Base-by-base conservation (phyloP, 2,113 vertebrate species). In the Megaceryle torquata region DNA sequence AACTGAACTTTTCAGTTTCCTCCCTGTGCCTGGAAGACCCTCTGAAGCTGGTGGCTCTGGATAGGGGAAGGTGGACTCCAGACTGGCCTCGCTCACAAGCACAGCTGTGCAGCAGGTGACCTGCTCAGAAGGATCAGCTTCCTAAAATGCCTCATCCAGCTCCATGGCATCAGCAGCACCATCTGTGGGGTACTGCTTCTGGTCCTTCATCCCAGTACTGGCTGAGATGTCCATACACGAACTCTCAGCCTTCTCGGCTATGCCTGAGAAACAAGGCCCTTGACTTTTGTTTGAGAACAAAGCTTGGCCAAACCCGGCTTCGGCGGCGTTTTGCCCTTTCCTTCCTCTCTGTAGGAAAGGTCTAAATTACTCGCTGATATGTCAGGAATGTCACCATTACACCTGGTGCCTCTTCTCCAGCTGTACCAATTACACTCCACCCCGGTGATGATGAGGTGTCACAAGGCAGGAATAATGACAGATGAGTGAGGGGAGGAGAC, bases 341-440 rank as follows among this genome's bases (percentile, higher is more conserved):
- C 63, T 81, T 78, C 76, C 24, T 44, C 70, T 54, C 44, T 9
- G 61, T 22, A 83, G 87, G 78, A 75, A 70, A 93, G 72, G n/a
- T 54, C 9, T 46, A 50, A 86, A 65, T 50, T 18, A 12, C 13
- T 8, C 3, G 12, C 51, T 80, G 82, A 90, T 59, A 44, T 76
- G 78, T 75, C 10, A 69, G 86, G 87, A 90, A 93, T 69, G 60
- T 56, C 90, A 64, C 67, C n/a, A 79, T 86, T 78, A 69, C 77
- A 37, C 39, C 82, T 87, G 67, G 10, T 59, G 86, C 51, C 72
- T 92, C 67, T 92, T 44, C 44, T 60, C 43, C 82, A 90, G 87
- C 91, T 93, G 82, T 93, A 90, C 91, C 90, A 90, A 95, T 95
- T 95, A 90, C 44, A 33, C 78, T 54, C 93, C 93, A 80, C 90